Evolutionary conservation across 1,140 invertebrate species (phyloP).

Genomic region (Tigriopus japonicus): DNA sequence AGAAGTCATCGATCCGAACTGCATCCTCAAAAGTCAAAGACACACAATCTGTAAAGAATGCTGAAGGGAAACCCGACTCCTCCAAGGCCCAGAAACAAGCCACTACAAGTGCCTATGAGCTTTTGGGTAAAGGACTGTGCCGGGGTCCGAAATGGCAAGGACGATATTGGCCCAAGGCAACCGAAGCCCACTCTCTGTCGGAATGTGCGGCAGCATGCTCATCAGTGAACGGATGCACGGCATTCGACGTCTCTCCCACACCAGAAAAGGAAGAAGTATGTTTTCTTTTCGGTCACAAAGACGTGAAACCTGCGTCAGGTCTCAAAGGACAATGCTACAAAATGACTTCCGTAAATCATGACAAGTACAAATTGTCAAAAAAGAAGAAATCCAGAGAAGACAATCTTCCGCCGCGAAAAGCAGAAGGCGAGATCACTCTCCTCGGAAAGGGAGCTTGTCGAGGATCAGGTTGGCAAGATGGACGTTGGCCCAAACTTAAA

Average conservation of each 20-base stretch:
- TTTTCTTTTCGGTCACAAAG: conserved; percentile 12
- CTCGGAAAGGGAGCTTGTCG: conserved; percentile 1
- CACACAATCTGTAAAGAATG: not conserved
- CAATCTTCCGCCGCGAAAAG: too few relatives aligned
- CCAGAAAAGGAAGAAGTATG: not conserved
- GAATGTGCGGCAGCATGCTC: not conserved
- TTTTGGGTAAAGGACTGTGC: conserved; percentile 3
- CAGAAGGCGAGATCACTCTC: too few relatives aligned
- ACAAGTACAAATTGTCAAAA: too few relatives aligned
- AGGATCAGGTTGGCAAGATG: conserved; percentile 3
- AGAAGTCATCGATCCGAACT: not conserved
- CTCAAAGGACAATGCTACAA: conserved; percentile 8
- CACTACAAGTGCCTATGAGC: not conserved
- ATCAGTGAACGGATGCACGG: conserved; percentile 5
- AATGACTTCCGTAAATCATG: not conserved
- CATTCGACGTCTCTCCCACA: conserved; percentile 8
- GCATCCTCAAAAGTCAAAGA: not conserved
- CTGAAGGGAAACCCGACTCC: not conserved
- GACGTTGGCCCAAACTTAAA: not conserved
- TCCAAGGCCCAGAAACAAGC: not conserved
- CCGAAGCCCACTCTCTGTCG: not conserved
- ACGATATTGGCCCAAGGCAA: not conserved
- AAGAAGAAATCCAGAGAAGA: too few relatives aligned
- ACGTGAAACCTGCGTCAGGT: not conserved
- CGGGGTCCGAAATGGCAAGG: conserved; percentile 1